Base-by-base conservation (phyloP, 2,888 invertebrate species). In the Drosophila niveifrons region DNA sequence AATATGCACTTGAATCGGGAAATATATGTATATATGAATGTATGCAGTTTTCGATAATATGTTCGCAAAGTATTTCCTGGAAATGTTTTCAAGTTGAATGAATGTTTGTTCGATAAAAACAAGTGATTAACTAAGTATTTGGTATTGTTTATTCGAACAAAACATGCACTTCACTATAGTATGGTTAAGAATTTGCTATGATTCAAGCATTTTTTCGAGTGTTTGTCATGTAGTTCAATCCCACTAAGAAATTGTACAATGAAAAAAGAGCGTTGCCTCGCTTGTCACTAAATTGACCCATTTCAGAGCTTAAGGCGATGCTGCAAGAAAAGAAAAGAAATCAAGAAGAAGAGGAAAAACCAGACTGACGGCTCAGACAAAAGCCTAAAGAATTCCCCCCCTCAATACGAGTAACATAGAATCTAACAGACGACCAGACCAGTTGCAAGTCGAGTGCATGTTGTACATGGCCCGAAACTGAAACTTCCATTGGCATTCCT, bases 211-310 rank as follows among this genome's bases (percentile, higher is more conserved):
- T 41, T 59, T 62, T 62, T 47, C 46, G 39, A 53, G 59, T 66
- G 31, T 59, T 62, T 63, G 44, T 68, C 69, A 72, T 66, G 62
- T 82, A 64, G 76, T 75, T 73, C 65, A 66, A 72, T 66, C 66
- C 57, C 52, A 50, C 44, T 56, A 13, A 65, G 58, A 66, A 63
- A 66, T 82, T 67, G 56, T 73, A 73, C 58, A 43, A 71, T 39
- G 66, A 23, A 36, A 36, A 36, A n/a, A 36, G 6, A 36, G 6
- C 85, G 68, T 70, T 68, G 63, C 63, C 67, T 68, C 72, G 80
- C 85, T 82, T 83, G 88, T 83, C 84, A 85, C 89, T 79, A 85
- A 88, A 85, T 83, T 88, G 89, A 88, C 85, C 85, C 79, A 85
- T 88, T 85, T 85, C 75, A 66, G 55, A 69, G 87, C 87, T 75